phyloP scores from a whole-genome alignment of 1,140 invertebrate species.

The Parasteatoda tepidariorum region DNA sequence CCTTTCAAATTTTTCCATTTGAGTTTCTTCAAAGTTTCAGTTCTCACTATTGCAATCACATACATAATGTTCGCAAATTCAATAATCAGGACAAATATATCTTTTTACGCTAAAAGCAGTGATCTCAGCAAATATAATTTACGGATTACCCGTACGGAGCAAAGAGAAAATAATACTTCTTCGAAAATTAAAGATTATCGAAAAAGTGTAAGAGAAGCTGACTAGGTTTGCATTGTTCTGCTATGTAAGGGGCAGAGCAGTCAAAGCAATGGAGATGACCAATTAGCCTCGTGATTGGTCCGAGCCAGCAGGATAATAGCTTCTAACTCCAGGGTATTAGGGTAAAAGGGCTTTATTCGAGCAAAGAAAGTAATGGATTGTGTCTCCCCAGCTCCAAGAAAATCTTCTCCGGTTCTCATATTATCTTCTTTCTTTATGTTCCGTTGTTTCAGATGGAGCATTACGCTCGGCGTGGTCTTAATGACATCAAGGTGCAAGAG shows the following conservation, averaged over 20 bases:
- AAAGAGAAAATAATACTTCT: slow-evolving; percentile 2
- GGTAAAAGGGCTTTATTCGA: slow-evolving; percentile 42
- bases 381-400: slow-evolving; percentile 41
- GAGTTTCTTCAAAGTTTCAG: no score
- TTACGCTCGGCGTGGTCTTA: slow-evolving; percentile 22
- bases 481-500: slow-evolving; percentile 44
- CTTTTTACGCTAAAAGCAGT: no score
- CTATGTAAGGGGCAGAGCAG: neutral
- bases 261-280: slow-evolving; percentile 56
- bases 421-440: neutral
- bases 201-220: neutral
- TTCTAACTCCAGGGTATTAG: slow-evolving; percentile 52
- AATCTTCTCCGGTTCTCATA: slow-evolving; percentile 31
- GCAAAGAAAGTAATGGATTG: slow-evolving; percentile 53
- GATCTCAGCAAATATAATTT: no score
- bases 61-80: no score
- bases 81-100: no score
- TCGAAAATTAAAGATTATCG: slow-evolving; percentile 46
- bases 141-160: neutral
- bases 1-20: no score
- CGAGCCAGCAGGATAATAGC: slow-evolving; percentile 38
- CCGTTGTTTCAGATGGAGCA: slow-evolving; percentile 1
- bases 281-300: slow-evolving; percentile 50
- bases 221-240: slow-evolving; percentile 21
- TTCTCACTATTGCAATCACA: no score